Conservation (phyloP, 2,797 vertebrate species). For the Tangara arthus region DNA sequence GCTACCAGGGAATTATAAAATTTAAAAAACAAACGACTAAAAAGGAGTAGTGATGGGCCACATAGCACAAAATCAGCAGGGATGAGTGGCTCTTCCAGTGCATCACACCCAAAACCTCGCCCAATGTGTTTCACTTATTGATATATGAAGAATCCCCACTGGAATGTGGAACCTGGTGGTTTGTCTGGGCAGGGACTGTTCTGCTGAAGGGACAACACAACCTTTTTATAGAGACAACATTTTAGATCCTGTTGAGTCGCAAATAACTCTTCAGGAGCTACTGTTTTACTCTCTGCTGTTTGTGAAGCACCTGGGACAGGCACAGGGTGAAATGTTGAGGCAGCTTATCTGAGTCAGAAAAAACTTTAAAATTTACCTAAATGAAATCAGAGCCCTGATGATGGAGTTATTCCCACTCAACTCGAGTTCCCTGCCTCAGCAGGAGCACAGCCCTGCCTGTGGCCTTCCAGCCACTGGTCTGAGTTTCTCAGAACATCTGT, state of each 20-base stretch:
- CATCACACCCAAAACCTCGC: not conserved
- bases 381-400: not conserved
- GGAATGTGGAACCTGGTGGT: not conserved
- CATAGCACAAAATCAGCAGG: not conserved
- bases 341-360: not conserved
- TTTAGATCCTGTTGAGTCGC: not conserved
- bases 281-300: not conserved
- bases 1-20: not conserved
- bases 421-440: not conserved
- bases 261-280: not conserved
- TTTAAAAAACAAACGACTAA: fast-evolving
- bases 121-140: not conserved
- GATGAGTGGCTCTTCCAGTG: not conserved
- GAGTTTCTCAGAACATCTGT: not conserved
- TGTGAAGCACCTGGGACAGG: not conserved
- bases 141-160: not conserved
- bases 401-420: not conserved
- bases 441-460: not conserved
- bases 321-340: not conserved
- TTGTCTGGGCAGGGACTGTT: not conserved
- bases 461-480: not conserved
- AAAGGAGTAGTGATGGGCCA: not conserved
- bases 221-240: not conserved
- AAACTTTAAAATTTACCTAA: not conserved
- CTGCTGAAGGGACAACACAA: not conserved